Percentiles rank a stretch among this genome's conserved stretches.
Conservation (phyloP, 1,140 invertebrate genomes). For the Drosophila busckii region DNA sequence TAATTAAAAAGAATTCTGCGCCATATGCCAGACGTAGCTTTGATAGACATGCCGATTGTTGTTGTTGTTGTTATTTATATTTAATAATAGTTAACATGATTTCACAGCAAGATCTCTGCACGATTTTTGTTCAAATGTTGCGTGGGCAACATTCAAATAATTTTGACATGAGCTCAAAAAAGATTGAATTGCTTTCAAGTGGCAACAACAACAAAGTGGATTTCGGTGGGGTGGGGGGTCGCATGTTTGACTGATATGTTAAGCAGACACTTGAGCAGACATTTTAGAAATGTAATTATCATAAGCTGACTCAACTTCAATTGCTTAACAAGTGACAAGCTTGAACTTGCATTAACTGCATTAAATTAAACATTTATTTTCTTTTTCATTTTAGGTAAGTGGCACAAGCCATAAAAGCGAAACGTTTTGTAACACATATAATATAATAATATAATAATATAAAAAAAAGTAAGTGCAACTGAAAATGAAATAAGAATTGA, state of each 20-base stretch:
- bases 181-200: constrained; percentile 28
- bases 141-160: constrained; percentile 68
- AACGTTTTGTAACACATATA: constrained; percentile 69
- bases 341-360: no score
- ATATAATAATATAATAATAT: no score
- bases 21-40: constrained; percentile 46
- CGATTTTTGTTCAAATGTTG: constrained; percentile 62
- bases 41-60: constrained; percentile 53
- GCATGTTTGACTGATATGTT: no score
- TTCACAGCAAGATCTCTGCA: constrained; percentile 41
- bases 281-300: no score
- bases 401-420: constrained; percentile 48
- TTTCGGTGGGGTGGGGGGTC: neutral
- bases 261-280: no score
- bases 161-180: constrained; percentile 26
- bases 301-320: no score
- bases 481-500: constrained; percentile 50
- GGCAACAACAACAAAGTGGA: constrained; percentile 13
- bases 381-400: constrained; percentile 64
- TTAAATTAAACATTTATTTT: constrained; percentile 67
- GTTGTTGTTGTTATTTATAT: constrained; percentile 54
- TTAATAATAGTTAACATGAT: constrained; percentile 76
- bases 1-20: constrained; percentile 74
- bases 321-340: no score
- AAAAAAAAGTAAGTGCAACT: constrained; percentile 55